phyloP scores from a whole-genome alignment of 92 coral and sea anemone genomes.

The Actinostola sp. region DNA sequence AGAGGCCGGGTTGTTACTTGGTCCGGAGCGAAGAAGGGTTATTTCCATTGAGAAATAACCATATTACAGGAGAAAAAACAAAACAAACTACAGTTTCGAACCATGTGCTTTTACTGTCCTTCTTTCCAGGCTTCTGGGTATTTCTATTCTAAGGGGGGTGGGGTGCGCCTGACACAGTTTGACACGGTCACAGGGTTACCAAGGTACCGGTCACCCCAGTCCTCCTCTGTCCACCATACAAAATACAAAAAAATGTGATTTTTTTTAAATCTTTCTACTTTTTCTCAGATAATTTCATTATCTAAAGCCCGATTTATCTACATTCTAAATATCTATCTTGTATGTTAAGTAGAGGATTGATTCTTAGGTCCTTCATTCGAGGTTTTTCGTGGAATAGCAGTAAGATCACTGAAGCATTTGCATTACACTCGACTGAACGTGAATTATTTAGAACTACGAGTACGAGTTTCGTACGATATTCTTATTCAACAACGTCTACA shows the following conservation, averaged over 20 bases:
- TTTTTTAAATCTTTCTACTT: background rate
- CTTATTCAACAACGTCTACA: constrained; percentile 21
- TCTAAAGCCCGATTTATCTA: background rate
- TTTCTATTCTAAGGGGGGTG: too few species aligned
- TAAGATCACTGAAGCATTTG: background rate
- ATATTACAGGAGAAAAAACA: too few species aligned
- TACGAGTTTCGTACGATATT: background rate
- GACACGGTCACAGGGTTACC: constrained; percentile 20
- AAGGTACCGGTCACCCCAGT: constrained; percentile 13
- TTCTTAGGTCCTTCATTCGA: constrained; percentile 6
- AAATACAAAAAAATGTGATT: background rate
- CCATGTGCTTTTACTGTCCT: too few species aligned
- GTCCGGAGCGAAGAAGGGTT: too few species aligned
- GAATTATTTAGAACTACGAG: background rate
- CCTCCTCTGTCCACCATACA: background rate
- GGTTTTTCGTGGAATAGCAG: background rate
- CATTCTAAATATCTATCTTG: background rate
- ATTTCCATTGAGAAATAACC: too few species aligned
- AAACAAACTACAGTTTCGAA: too few species aligned
- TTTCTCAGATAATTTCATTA: background rate
- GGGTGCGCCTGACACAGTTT: too few species aligned
- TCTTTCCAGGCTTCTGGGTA: too few species aligned
- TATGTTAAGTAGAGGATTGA: constrained; percentile 15
- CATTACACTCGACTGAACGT: background rate
- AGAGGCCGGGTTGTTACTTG: background rate